Conservation (phyloP, 2,888 invertebrate species). For the Tuberolachnus salignus region DNA sequence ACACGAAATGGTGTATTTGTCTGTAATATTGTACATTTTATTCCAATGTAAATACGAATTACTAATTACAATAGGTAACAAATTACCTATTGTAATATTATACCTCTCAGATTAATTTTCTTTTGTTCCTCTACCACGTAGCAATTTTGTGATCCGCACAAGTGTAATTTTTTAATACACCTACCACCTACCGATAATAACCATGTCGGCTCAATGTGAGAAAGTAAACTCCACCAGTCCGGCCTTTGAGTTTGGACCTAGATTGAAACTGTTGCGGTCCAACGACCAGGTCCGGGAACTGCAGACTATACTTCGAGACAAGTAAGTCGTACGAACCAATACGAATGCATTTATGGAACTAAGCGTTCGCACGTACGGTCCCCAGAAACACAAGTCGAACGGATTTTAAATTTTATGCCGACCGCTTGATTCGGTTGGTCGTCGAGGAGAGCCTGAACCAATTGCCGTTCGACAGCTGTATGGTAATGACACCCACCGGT, state of each 20-base stretch:
- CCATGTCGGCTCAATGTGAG: constrained; percentile 49
- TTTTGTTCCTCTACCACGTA: background rate
- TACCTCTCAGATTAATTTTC: background rate
- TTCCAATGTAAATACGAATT: background rate
- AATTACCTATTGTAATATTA: background rate
- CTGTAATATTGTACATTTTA: too few relatives aligned
- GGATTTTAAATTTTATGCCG: constrained; percentile 99
- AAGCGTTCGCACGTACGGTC: constrained; percentile 59
- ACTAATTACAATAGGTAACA: background rate
- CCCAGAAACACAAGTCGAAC: constrained; percentile 86
- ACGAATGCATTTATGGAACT: constrained; percentile 16
- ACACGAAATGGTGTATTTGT: background rate
- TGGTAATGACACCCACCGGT: constrained; percentile 92
- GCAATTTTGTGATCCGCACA: background rate
- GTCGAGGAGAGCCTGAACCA: constrained; percentile 98
- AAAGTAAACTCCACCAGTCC: constrained; percentile 47
- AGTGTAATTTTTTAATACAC: background rate
- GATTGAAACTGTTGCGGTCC: constrained; percentile 73
- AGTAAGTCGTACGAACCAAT: constrained; percentile 66
- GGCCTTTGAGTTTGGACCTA: constrained; percentile 60
- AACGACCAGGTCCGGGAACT: constrained; percentile 83
- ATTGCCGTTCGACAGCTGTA: constrained; percentile 88
- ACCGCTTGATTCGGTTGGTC: constrained; percentile 92
- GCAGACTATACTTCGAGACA: constrained; percentile 85
- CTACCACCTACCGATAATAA: too few relatives aligned